Conservation (phyloP, 2,113 vertebrate species). For the Neotragus pygmaeus region DNA sequence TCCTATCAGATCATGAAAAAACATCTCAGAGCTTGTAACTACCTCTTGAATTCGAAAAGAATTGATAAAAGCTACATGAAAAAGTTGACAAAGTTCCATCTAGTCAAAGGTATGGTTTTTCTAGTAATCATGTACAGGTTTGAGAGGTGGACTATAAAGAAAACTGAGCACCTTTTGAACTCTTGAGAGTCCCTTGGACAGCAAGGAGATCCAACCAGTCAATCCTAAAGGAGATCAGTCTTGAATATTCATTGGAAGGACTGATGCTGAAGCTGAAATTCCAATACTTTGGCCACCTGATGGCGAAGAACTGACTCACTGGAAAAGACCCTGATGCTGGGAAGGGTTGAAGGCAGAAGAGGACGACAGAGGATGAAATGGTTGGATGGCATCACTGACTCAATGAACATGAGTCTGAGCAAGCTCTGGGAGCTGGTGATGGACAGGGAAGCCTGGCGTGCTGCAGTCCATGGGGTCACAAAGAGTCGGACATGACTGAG, state of each 20-base stretch:
- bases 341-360: not conserved
- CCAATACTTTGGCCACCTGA: not conserved
- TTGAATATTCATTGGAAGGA: not conserved
- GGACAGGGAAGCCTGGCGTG: not conserved
- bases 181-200: not conserved
- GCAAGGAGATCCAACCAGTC: not conserved
- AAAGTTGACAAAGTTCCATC: not conserved
- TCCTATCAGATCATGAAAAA: not conserved
- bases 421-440: not conserved
- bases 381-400: not conserved
- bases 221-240: not conserved
- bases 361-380: not conserved
- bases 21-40: not conserved
- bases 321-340: not conserved
- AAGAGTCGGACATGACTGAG: not conserved
- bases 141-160: not conserved
- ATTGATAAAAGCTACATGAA: not conserved
- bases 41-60: not conserved
- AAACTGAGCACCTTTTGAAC: not conserved
- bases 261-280: not conserved
- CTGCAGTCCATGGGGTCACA: not conserved
- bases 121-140: accelerated
- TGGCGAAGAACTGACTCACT: not conserved
- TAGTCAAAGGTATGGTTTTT: not conserved
- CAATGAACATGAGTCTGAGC: not conserved